A percentile compares a stretch with the other conserved stretches of the same genome.
Evolutionary conservation across 1,140 invertebrate genomes (phyloP).

Genomic region (Hirudo medicinalis): DNA sequence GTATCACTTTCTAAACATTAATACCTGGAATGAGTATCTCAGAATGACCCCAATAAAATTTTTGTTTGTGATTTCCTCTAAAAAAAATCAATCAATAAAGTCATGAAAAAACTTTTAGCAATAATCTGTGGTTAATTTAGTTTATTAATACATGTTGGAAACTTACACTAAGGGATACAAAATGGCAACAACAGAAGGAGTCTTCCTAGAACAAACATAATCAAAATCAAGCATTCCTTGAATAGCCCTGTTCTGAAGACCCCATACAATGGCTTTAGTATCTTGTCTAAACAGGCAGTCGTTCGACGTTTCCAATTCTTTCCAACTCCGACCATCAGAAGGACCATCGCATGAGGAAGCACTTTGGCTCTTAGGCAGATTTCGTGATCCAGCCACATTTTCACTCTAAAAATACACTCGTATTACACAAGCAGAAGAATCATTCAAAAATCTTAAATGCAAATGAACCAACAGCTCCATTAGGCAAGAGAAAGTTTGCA

Average conservation of each 20-base stretch:
- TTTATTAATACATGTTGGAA: not conserved
- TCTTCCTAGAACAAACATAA: slow-evolving; percentile 80
- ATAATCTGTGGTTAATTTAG: not conserved
- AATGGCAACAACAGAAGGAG: slow-evolving; percentile 73
- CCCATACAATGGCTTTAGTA: slow-evolving; percentile 94
- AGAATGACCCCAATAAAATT: slow-evolving; percentile 99
- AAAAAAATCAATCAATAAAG: slow-evolving; percentile 39
- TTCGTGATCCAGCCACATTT: not conserved
- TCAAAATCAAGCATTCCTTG: slow-evolving; percentile 98
- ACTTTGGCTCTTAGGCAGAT: slow-evolving; percentile 8
- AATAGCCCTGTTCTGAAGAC: slow-evolving; percentile 95
- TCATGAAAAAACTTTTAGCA: not conserved
- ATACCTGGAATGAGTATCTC: slow-evolving; percentile 72
- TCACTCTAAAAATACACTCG: not conserved
- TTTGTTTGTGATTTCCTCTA: slow-evolving; percentile 96
- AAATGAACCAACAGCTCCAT: slow-evolving; percentile 26
- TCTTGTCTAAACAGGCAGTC: slow-evolving; percentile 56
- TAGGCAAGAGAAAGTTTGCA: slow-evolving; percentile 79
- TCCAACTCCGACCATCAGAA: no score
- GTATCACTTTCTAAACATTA: not conserved
- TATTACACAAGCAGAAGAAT: not conserved
- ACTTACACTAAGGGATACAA: slow-evolving; percentile 71
- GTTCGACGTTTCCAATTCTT: no score
- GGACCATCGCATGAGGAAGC: no score
- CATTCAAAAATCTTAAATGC: slow-evolving; percentile 5